These are phyloP conservation scores for Ardeotis arabs DNA, from an alignment of 2,113 vertebrate species.

Conservation along the genomic window DNA sequence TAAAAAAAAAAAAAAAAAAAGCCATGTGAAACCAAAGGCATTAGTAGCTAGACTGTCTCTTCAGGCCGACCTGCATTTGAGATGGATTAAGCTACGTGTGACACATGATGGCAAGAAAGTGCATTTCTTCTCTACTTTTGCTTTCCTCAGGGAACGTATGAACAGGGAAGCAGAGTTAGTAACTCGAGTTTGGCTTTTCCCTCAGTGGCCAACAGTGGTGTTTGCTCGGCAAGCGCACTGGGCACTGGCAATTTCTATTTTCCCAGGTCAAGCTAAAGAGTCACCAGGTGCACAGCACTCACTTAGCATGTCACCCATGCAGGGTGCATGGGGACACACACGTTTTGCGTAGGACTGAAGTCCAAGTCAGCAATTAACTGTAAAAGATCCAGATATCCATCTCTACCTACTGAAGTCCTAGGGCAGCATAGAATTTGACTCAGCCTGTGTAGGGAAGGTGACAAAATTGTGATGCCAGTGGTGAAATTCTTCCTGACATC, in stretches of 20 bases:
- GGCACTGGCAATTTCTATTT: neutral
- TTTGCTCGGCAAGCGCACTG: neutral
- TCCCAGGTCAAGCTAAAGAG: neutral
- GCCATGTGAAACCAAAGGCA: neutral
- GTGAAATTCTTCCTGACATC: slow-evolving; percentile 18
- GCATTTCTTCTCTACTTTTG: neutral
- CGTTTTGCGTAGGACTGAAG: neutral
- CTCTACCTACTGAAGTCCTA: neutral
- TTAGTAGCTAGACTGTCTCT: neutral
- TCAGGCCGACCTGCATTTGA: neutral
- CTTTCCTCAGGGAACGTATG: neutral
- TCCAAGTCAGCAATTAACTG: neutral
- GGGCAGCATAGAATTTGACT: neutral
- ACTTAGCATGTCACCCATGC: no score
- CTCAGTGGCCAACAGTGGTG: neutral
- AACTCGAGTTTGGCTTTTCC: neutral
- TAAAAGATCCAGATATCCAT: neutral
- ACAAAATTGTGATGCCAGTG: neutral
- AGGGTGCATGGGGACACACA: neutral
- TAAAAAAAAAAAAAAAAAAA: neutral
- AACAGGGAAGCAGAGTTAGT: neutral
- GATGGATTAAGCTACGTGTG: neutral
- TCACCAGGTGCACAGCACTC: accelerated
- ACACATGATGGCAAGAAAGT: neutral
- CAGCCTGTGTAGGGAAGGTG: neutral